Base-by-base conservation (phyloP, 2,888 invertebrate genomes). In the Tachina lurida region DNA sequence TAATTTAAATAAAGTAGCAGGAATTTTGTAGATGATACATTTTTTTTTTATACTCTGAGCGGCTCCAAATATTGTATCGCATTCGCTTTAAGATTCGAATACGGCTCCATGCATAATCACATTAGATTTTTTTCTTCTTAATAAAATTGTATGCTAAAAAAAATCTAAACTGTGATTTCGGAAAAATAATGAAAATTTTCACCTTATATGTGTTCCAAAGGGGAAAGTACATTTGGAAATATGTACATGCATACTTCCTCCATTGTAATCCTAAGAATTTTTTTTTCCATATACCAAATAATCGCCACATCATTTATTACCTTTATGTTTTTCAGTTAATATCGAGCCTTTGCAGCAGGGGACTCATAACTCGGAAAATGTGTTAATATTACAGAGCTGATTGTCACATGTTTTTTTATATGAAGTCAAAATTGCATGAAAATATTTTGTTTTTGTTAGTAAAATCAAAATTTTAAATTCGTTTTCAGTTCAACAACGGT, bases 201-300 rank as follows among this genome's bases (percentile, higher is more conserved):
- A 83, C 83, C 83, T 49, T 83, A 67, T 67, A 83, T 77, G 77
- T 83, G 83, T 58, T 83, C 58, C 77, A 84, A 82, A 75, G 65
- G 65, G 80, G 65, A 85, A 62, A 47, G 15, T 62, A 9, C 43
- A 62, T 10, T 39, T 60, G 31, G 10, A 56, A 56, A 56, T 56
- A 52, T 49, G n/a, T 49, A n/a, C 31, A 2, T 49, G 13, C n/a
- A 15, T 49, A 15, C 13, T 49, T 49, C 31, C 31, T 31, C 31
- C 31, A 31, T 7, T 31, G 31, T 31, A 31, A 7, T 10, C 22
- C 22, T 56, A 31, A 22, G 13, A 31, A 31, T 1, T 31, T 31
- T 31, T 31, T 31, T 31, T 31, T 7, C 1, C 7, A 31, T 31
- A 31, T 31, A 31, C 31, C 31, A 31, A 31, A 31, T 31, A 31